Evolutionary conservation across 1,140 invertebrate species (phyloP).

Genomic region (Centruroides sculpturatus): DNA sequence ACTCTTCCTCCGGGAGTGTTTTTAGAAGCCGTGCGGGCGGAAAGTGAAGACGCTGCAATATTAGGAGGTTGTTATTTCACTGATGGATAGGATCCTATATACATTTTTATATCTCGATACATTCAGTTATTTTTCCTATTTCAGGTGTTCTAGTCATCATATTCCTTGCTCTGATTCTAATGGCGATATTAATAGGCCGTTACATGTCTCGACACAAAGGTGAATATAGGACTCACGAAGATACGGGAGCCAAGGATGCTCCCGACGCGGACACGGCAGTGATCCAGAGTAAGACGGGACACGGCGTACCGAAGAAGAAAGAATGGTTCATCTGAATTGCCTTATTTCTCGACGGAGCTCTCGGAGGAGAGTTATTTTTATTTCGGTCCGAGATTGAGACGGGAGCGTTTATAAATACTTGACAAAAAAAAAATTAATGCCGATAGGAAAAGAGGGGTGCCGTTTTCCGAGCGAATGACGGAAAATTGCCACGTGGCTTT

Average conservation of each 20-base stretch:
- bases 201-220: constrained; percentile 83
- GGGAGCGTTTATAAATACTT: too few species aligned
- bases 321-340: constrained; percentile 60
- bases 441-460: too few species aligned
- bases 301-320: constrained; percentile 79
- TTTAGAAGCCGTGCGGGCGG: constrained; percentile 56
- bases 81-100: neutral
- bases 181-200: constrained; percentile 66
- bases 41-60: constrained; percentile 54
- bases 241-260: constrained; percentile 77
- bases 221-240: constrained; percentile 89
- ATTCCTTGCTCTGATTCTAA: constrained; percentile 62
- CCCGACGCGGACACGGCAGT: constrained; percentile 84
- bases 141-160: constrained; percentile 64
- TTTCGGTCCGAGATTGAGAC: too few species aligned
- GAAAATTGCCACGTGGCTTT: too few species aligned
- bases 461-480: too few species aligned
- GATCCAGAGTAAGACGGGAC: constrained; percentile 72
- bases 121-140: neutral
- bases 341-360: neutral
- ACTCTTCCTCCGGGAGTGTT: constrained; percentile 19
- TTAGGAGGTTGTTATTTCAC: constrained; percentile 42
- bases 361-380: too few species aligned
- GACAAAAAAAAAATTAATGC: too few species aligned
- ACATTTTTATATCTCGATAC: neutral